Evolutionary conservation across 2,113 vertebrate species (phyloP), one percentile per base, ranked within the genome.

Genomic region (Alligator sinensis): DNA sequence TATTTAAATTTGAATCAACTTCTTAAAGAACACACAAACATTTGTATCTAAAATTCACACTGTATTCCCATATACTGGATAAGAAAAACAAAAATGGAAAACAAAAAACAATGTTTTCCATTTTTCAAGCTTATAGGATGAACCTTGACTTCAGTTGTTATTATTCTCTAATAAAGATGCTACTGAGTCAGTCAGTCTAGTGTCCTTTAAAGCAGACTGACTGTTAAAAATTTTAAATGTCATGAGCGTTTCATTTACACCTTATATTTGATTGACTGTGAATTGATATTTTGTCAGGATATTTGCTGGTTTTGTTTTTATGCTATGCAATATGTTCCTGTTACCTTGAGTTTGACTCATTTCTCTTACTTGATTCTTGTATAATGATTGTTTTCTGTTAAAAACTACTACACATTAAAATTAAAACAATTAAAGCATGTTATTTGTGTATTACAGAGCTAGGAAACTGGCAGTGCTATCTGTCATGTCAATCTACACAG

Each of bases 31-130:
- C 60, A 70, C 0, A 13, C 9, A 61, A 60, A 93, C 80, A 83
- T 30, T 19, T 70, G 34, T 9, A 34, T 12, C 16, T 12, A 70
- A 70, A 70, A 28, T 70, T 70, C 28, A 77, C 5, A 74, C 22
- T 76, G 7, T 2, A 38, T 21, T 74, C 1, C 14, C 54, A 11
- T 14, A 47, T 4, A 84, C 34, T 1, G 0, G 2, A 64, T 9
- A 34, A 12, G 11, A 60, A 12, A 64, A 82, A 64, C 87, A 64
- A 3, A n/a, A 2, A 11, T 2, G 9, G 19, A 6, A 28, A 86
- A 54, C n/a, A 78, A 34, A 57, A 86, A 86, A 14, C 3, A n/a
- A 4, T 10, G 61, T 59, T 72, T 90, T 68, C 74, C 90, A 87
- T 17, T 58, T 77, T 38, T 90, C 25, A 87, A 77, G 18, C 74